Evolutionary conservation across 2,888 invertebrate species (phyloP), one percentile per base, ranked within the genome.

Genomic region (Tenthredo mesomela): DNA sequence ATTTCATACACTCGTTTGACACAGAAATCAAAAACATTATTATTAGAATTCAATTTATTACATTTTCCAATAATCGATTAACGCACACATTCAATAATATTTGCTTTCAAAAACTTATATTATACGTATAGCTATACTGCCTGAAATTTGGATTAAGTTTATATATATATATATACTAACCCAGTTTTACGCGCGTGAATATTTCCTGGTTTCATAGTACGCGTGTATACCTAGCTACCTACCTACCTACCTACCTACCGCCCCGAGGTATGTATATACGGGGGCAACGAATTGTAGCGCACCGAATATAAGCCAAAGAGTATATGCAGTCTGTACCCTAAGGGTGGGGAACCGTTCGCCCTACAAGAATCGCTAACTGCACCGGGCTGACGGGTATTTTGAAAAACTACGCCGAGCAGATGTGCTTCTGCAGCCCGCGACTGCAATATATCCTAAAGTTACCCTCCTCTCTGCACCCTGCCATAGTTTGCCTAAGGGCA

Each of bases 371-470:
- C 77, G 77, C 77, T 37, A 80, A 61, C 67, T 67, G 67, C 80
- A 80, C 80, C 80, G 80, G 80, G 80, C 80, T 33, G 37, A 58
- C 58, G 80, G 58, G 61, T 80, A 80, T 80, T 80, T 80, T 80
- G 80, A 80, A 80, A 80, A 80, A 80, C 37, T 61, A 61, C 50
- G 58, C 61, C 61, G 61, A 80, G 61, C 80, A 80, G 80, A 80
- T 80, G 80, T 80, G 77, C 77, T 54, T 18, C 54, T 40, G 33
- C n/a, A n/a, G n/a, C n/a, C 50, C 50, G 54, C 33, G 70, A 61
- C 61, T 61, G 61, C 61, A 25, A 61, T 61, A 61, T 54, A 54
- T 54, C 54, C 54, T 6, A 54, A 54, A 54, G 54, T 54, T 54
- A 54, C 54, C 54, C 54, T n/a, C 54, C 54, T n/a, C 54, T 54